Conservation (phyloP, 1,140 invertebrate species). For the Formica selysi region DNA sequence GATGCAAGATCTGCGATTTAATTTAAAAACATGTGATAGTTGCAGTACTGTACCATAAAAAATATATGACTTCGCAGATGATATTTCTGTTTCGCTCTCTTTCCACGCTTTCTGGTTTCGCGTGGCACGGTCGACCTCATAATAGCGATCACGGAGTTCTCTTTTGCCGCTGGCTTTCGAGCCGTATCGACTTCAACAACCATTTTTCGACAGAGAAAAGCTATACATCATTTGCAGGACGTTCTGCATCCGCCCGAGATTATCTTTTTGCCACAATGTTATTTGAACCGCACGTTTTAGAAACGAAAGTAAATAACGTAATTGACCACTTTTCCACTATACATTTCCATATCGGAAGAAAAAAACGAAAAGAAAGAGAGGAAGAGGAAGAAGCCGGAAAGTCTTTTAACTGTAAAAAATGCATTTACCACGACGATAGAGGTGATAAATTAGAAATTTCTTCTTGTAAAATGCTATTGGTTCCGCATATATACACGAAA, state of each 20-base stretch:
- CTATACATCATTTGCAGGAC: conserved; percentile 35
- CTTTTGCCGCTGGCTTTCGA: conserved; percentile 47
- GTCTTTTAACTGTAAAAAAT: background rate
- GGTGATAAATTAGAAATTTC: background rate
- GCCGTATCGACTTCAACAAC: conserved; percentile 48
- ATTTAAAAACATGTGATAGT: background rate
- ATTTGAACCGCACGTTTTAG: conserved; percentile 8
- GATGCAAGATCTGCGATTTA: background rate
- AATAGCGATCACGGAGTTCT: conserved; percentile 47
- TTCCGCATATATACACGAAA: background rate
- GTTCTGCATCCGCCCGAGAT: background rate
- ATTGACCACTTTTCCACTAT: background rate
- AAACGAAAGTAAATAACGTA: conserved; percentile 28
- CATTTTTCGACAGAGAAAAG: conserved; percentile 28
- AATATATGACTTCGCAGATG: background rate
- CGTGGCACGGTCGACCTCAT: conserved; percentile 13
- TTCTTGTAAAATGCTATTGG: background rate
- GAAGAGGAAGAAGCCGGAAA: too few relatives aligned
- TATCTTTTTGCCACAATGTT: conserved; percentile 5
- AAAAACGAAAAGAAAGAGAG: background rate
- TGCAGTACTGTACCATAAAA: background rate
- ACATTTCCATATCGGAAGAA: background rate
- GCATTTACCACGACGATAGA: background rate
- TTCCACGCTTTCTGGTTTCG: conserved; percentile 38
- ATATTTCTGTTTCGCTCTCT: conserved; percentile 30